Percentiles rank a stretch among this genome's conserved stretches.
phyloP scores from a whole-genome alignment of 2,888 invertebrate species.

The Ochropacha duplaris region DNA sequence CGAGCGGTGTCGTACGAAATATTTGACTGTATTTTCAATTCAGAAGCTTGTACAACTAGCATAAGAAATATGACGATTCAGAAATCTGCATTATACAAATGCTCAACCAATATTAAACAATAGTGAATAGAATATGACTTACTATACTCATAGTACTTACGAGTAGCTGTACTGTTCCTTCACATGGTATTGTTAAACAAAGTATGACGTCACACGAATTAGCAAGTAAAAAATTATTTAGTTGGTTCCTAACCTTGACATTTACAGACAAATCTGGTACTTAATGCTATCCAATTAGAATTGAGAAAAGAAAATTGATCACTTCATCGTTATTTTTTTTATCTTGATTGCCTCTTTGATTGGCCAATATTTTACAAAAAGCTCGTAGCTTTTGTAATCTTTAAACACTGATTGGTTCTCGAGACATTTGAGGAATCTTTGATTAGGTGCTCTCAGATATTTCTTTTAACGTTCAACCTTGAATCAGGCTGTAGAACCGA shows the following conservation, averaged over 20 bases:
- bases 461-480: neutral
- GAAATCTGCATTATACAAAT: neutral
- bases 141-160: no score
- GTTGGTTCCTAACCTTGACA: neutral
- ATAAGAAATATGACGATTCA: neutral
- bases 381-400: neutral
- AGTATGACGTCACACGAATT: no score
- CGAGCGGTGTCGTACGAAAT: neutral
- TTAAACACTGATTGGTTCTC: conserved; percentile 5
- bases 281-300: neutral
- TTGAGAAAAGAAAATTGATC: neutral
- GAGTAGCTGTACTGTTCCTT: no score
- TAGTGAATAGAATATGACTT: no score
- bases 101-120: neutral
- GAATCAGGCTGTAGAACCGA: neutral
- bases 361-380: conserved; percentile 6
- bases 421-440: neutral
- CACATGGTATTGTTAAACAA: no score
- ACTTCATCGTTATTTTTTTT: neutral
- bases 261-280: neutral
- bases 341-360: neutral
- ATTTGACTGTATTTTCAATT: neutral
- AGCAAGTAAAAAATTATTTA: neutral
- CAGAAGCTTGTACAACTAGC: neutral
- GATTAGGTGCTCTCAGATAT: neutral